phyloP scores from a whole-genome alignment of 2,888 invertebrate species.

The Nomada fucata region DNA sequence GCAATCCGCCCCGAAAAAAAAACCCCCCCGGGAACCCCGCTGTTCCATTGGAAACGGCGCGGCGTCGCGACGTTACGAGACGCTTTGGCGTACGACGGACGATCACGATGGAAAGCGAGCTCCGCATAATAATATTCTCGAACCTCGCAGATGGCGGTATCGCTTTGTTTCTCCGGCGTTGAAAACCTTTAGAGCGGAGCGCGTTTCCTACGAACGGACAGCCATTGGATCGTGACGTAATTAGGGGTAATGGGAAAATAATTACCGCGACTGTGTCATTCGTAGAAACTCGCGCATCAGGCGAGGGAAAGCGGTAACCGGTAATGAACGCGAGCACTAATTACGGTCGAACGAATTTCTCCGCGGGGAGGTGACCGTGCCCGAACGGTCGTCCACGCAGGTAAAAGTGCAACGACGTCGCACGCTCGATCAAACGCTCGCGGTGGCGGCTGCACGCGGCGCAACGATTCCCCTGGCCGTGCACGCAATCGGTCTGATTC shows the following conservation, averaged over 20 bases:
- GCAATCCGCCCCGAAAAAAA: slow-evolving; percentile 23
- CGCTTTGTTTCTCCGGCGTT: not conserved
- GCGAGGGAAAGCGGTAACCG: not conserved
- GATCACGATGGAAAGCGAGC: slow-evolving; percentile 15
- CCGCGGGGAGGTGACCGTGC: not conserved
- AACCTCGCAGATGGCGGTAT: slow-evolving; percentile 58
- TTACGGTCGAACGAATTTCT: not conserved
- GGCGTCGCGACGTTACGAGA: slow-evolving; percentile 38
- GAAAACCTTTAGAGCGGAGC: too few relatives aligned
- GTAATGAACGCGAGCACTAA: not conserved
- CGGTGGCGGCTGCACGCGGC: slow-evolving; percentile 35
- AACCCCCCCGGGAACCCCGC: slow-evolving; percentile 18
- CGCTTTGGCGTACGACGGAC: slow-evolving; percentile 15
- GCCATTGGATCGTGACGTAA: not conserved
- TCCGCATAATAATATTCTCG: slow-evolving; percentile 37
- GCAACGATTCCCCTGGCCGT: slow-evolving; percentile 28
- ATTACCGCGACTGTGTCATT: not conserved
- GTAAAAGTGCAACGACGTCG: slow-evolving; percentile 42
- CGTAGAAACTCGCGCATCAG: not conserved
- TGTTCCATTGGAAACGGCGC: slow-evolving; percentile 20
- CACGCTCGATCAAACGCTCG: slow-evolving; percentile 26
- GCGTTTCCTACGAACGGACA: too few relatives aligned
- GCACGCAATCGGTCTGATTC: slow-evolving; percentile 47
- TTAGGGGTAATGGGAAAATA: not conserved
- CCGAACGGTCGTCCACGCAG: not conserved